These are phyloP conservation scores for Protobothrops flavoviridis DNA, from an alignment of 2,113 vertebrate species.

Conservation along the genomic window DNA sequence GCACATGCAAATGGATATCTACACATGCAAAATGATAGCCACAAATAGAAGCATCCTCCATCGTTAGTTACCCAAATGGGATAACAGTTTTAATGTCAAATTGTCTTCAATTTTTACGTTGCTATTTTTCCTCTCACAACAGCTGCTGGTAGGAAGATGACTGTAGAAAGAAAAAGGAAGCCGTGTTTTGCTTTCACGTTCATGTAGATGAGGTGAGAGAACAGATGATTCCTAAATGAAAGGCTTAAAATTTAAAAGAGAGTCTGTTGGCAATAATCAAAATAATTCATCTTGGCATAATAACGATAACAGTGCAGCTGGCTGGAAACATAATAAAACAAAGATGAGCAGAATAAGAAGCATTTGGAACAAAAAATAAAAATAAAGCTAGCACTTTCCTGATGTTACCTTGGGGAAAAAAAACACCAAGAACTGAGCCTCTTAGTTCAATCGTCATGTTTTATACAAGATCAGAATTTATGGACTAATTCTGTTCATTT, in stretches of 20 bases:
- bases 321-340: constrained; percentile 50
- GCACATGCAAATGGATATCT: not conserved
- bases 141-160: constrained; percentile 55
- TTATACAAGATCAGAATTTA: not conserved
- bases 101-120: constrained; percentile 45
- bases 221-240: constrained; percentile 56
- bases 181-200: constrained; percentile 47
- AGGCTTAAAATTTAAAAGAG: constrained; percentile 62
- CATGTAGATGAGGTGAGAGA: constrained; percentile 60
- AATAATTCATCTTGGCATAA: constrained; percentile 68
- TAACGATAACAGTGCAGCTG: constrained; percentile 59
- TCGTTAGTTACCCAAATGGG: constrained; percentile 18
- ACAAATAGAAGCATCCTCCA: constrained; percentile 45
- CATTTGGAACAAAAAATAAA: not conserved
- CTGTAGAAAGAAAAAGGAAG: constrained; percentile 19
- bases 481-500: not conserved
- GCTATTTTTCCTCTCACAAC: constrained; percentile 32
- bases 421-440: not conserved
- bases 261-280: constrained; percentile 65
- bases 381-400: constrained; percentile 22
- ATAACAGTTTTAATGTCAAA: constrained; percentile 44
- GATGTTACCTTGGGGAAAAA: constrained; percentile 50
- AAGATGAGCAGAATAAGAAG: constrained; percentile 41
- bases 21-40: constrained; percentile 40
- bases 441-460: not conserved